A percentile compares a stretch with the other conserved stretches of the same genome.
These are phyloP conservation scores for Eupeodes corollae DNA, from an alignment of 1,140 invertebrate genomes.

Conservation along the genomic window DNA sequence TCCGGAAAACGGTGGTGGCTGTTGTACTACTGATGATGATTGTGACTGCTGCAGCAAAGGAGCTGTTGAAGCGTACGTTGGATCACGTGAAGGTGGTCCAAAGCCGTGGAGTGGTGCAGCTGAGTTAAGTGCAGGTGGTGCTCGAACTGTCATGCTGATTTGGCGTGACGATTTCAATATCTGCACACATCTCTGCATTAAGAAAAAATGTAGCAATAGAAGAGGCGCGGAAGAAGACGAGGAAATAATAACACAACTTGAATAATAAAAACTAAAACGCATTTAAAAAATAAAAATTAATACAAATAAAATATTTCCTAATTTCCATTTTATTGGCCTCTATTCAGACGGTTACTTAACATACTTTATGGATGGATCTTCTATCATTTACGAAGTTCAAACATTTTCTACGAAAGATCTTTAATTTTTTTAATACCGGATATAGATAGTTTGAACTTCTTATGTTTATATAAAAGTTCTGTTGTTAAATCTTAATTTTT, in stretches of 20 bases:
- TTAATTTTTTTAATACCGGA: no score
- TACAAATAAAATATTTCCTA: no score
- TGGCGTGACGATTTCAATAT: conserved; percentile 78
- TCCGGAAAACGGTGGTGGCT: conserved; percentile 35
- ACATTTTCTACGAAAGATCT: no score
- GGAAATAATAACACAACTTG: conserved; percentile 18
- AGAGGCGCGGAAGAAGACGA: conserved; percentile 30
- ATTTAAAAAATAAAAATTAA: conserved; percentile 14
- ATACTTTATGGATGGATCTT: no score
- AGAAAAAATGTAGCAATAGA: conserved; percentile 40
- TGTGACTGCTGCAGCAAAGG: conserved; percentile 24
- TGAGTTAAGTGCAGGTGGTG: conserved; percentile 43
- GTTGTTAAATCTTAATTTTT: no score
- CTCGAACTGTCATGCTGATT: conserved; percentile 75
- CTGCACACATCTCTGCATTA: conserved; percentile 47
- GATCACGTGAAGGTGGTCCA: conserved; percentile 32
- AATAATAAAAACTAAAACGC: conserved; percentile 13
- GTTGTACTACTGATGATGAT: conserved; percentile 24
- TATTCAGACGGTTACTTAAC: no score
- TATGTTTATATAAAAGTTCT: no score
- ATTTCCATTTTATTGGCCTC: no score
- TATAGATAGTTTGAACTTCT: no score
- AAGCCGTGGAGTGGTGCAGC: conserved; percentile 39
- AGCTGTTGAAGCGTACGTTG: conserved; percentile 38
- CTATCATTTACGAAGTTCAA: no score